Evolutionary conservation across 2,113 vertebrate species (phyloP).

Genomic region (Siniperca knerii): DNA sequence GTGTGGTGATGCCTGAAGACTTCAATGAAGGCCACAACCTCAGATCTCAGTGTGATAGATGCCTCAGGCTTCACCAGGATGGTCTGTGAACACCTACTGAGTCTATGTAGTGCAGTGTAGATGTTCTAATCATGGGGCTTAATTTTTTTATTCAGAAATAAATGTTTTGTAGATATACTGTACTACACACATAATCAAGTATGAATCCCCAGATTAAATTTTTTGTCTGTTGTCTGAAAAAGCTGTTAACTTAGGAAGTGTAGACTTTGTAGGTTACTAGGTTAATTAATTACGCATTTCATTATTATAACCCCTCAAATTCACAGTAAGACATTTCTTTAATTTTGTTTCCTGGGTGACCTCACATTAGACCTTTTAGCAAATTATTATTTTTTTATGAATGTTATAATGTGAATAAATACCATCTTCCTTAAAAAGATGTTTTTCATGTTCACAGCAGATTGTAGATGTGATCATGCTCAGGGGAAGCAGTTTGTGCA

Average conservation of each 20-base stretch:
- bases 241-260: not conserved
- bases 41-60: conserved; percentile 23
- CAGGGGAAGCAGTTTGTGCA: conserved; percentile 4
- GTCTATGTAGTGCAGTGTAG: not conserved
- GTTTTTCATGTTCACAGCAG: conserved; percentile 42
- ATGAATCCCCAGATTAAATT: not conserved
- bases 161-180: not conserved
- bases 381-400: not conserved
- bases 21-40: conserved; percentile 43
- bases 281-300: not conserved
- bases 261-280: conserved; percentile 3
- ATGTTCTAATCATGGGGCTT: not conserved
- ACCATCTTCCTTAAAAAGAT: conserved; percentile 8
- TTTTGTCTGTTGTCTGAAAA: not conserved
- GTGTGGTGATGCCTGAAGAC: conserved; percentile 61
- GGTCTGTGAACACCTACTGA: conserved; percentile 25
- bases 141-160: not conserved
- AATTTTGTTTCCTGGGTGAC: not conserved
- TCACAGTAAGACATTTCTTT: not conserved
- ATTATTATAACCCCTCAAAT: not conserved
- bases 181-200: not conserved
- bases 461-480: conserved; percentile 20
- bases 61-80: conserved; percentile 12
- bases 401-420: conserved; percentile 26
- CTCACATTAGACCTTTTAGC: not conserved